Evolutionary conservation across 2,888 invertebrate genomes (phyloP).

Genomic region (Pristionchus mayeri): DNA sequence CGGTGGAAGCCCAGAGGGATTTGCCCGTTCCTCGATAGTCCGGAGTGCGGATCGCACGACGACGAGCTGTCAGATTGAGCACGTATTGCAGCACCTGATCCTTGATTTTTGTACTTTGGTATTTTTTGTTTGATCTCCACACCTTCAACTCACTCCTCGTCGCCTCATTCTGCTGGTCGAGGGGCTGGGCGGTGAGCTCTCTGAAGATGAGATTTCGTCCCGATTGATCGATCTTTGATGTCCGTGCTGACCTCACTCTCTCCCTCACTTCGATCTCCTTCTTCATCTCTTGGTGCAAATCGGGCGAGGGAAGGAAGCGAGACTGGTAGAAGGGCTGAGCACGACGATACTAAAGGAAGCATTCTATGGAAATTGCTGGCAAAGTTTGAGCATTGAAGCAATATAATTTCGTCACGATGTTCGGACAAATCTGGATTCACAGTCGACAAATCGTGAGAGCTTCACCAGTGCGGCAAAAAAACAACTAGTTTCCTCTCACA

Average conservation of each 20-base stretch:
- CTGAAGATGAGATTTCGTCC: background rate
- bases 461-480: no score
- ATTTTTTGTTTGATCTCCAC: background rate
- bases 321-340: slow-evolving; percentile 29
- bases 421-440: no score
- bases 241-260: background rate
- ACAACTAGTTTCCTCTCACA: no score
- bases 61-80: slow-evolving; percentile 4
- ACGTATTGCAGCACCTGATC: slow-evolving; percentile 32
- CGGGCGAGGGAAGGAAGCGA: slow-evolving; percentile 23
- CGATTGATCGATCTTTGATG: background rate
- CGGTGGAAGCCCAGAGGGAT: slow-evolving; percentile 13
- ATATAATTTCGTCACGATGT: no score
- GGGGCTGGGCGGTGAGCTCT: background rate
- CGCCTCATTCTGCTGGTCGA: slow-evolving; percentile 9
- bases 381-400: no score
- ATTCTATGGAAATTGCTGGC: no score
- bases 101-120: slow-evolving; percentile 3
- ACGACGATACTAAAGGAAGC: background rate
- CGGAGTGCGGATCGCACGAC: slow-evolving; percentile 4
- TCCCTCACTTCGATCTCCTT: slow-evolving; percentile 32
- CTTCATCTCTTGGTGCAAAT: slow-evolving; percentile 14
- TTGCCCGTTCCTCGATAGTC: slow-evolving; percentile 34
- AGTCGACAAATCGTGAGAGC: no score
- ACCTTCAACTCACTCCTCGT: slow-evolving; percentile 23